Evolutionary conservation across 2,888 invertebrate species (phyloP).

Genomic region (Chymomyza caudatula): DNA sequence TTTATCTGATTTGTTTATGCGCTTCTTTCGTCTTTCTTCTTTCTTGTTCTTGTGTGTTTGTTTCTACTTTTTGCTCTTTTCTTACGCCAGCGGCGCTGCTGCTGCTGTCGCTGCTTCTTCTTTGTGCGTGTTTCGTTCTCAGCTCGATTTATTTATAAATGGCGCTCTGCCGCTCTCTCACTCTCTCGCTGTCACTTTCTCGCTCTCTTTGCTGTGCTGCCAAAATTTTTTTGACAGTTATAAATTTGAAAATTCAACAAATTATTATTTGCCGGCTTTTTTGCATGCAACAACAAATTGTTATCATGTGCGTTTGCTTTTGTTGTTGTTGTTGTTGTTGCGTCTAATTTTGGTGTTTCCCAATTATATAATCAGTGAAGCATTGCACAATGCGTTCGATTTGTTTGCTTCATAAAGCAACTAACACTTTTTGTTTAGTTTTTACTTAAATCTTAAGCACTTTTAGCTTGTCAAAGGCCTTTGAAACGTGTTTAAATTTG

Average conservation of each 20-base stretch:
- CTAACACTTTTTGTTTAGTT: neutral
- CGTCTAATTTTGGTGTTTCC: neutral
- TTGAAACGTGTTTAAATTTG: conserved; percentile 1
- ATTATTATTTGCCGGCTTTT: conserved; percentile 13
- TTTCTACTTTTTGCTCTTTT: neutral
- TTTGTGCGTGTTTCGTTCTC: conserved; percentile 36
- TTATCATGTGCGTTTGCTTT: neutral
- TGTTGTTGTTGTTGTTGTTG: neutral
- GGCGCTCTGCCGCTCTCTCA: conserved; percentile 19
- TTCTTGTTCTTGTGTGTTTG: conserved; percentile 6
- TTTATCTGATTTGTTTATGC: conserved; percentile 29
- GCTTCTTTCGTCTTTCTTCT: conserved; percentile 5
- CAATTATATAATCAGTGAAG: conserved; percentile 33
- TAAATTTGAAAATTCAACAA: too few relatives aligned
- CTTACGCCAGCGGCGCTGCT: conserved; percentile 24
- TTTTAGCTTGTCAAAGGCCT: neutral
- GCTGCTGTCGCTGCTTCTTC: conserved; percentile 29
- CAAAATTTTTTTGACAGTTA: too few relatives aligned
- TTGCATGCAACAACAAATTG: neutral
- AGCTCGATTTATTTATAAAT: conserved; percentile 34
- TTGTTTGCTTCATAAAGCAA: neutral
- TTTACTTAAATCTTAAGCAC: neutral
- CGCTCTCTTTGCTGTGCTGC: conserved; percentile 2
- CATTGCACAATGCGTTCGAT: conserved; percentile 31
- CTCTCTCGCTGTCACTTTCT: conserved; percentile 6